These are phyloP conservation scores for Stichopus horrens DNA, from an alignment of 53 echinoderm and acorn worm species.

Conservation along the genomic window DNA sequence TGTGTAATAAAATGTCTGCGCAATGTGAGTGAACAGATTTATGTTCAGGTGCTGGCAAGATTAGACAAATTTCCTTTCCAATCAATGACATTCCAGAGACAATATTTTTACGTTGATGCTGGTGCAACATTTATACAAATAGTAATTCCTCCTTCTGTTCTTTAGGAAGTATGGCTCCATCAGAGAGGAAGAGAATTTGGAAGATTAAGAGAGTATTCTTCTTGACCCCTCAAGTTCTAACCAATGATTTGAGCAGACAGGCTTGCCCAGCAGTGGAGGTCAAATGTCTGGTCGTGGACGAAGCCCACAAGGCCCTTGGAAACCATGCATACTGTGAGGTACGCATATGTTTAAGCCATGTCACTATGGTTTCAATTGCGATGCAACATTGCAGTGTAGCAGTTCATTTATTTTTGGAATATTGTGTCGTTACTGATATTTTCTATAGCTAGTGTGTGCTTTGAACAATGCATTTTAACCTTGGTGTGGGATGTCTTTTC, in stretches of 20 bases:
- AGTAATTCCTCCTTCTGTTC: neutral
- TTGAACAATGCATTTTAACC: too few species aligned
- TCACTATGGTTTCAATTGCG: neutral
- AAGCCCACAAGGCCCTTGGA: slow-evolving; percentile 95
- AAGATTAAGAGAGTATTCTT: slow-evolving; percentile 76
- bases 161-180: slow-evolving; percentile 84
- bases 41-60: too few species aligned
- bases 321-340: slow-evolving; percentile 99
- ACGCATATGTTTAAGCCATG: neutral
- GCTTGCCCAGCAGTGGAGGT: slow-evolving; percentile 83
- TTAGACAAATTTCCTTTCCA: too few species aligned
- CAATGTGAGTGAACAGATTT: too few species aligned
- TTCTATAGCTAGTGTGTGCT: too few species aligned
- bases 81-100: too few species aligned
- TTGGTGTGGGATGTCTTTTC: too few species aligned
- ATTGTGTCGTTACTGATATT: too few species aligned
- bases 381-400: neutral
- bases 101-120: too few species aligned
- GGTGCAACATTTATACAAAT: too few species aligned
- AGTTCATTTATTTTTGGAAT: too few species aligned
- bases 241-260: slow-evolving; percentile 85
- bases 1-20: too few species aligned
- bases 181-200: slow-evolving; percentile 77
- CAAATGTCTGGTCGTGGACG: slow-evolving; percentile 95
- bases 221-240: slow-evolving; percentile 96